A percentile compares a stretch with the other conserved stretches of the same genome.
Conservation (phyloP, 2,888 invertebrate genomes). For the Apotomis betuletana region DNA sequence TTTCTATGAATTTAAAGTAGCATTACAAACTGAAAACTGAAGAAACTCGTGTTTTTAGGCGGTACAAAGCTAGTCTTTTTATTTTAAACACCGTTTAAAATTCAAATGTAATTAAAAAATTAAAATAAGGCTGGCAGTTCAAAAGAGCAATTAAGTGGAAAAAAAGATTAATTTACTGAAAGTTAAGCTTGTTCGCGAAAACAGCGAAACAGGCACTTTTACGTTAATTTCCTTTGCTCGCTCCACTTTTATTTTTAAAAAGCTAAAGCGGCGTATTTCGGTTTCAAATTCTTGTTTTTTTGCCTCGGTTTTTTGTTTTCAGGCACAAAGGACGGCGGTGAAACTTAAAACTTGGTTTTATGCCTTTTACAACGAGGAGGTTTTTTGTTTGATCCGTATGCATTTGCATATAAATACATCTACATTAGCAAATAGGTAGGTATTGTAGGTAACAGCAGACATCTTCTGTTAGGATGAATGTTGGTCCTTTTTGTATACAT, state of each 20-base stretch:
- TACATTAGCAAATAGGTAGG: too few species aligned
- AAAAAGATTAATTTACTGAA: background rate
- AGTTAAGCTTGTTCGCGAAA: background rate
- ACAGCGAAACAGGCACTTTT: background rate
- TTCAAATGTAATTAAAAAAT: background rate
- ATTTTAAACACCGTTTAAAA: background rate
- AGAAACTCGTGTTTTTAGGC: background rate
- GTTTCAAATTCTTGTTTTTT: background rate
- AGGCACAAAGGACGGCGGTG: background rate
- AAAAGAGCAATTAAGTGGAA: background rate
- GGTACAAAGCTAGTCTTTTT: background rate
- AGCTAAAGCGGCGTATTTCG: background rate
- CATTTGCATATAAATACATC: background rate
- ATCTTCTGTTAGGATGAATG: too few species aligned
- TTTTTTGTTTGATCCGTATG: background rate
- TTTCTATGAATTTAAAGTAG: conserved; percentile 1
- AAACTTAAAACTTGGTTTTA: background rate
- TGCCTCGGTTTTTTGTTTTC: background rate
- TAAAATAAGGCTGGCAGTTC: background rate
- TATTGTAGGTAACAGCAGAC: too few species aligned
- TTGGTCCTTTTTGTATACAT: too few species aligned
- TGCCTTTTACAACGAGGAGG: background rate
- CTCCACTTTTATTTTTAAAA: background rate
- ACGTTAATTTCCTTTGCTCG: background rate
- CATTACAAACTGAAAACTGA: background rate